These are phyloP conservation scores for Pithys albifrons DNA, from an alignment of 2,113 vertebrate genomes.

Conservation along the genomic window DNA sequence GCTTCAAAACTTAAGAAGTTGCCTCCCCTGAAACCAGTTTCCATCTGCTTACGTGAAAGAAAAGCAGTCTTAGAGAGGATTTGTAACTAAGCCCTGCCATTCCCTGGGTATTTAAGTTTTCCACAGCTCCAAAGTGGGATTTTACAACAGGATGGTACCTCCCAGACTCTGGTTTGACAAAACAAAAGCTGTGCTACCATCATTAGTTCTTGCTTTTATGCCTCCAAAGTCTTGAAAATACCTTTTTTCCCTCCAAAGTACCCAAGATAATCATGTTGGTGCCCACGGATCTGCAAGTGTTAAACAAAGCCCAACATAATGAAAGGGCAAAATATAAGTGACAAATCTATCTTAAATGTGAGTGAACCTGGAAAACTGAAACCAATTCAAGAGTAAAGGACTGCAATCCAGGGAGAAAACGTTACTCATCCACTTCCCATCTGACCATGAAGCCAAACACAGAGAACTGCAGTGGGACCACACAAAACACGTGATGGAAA, in stretches of 20 bases:
- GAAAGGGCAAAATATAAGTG: neutral
- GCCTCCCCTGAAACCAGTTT: conserved; percentile 14
- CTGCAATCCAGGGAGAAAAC: neutral
- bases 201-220: neutral
- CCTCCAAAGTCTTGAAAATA: neutral
- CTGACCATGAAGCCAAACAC: fast-evolving
- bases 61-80: conserved; percentile 33
- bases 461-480: neutral
- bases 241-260: neutral
- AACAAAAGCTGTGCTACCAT: neutral
- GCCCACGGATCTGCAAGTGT: fast-evolving
- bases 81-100: conserved; percentile 37
- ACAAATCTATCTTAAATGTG: neutral
- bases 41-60: conserved; percentile 29
- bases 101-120: conserved; percentile 6
- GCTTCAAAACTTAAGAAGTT: conserved; percentile 20
- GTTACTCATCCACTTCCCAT: neutral
- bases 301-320: neutral
- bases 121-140: neutral
- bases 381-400: neutral
- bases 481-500: fast-evolving
- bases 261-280: fast-evolving
- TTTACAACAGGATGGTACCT: neutral
- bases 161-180: neutral
- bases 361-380: neutral